These are phyloP conservation scores for Trichonephila clavata DNA, from an alignment of 1,140 invertebrate genomes.

Conservation along the genomic window DNA sequence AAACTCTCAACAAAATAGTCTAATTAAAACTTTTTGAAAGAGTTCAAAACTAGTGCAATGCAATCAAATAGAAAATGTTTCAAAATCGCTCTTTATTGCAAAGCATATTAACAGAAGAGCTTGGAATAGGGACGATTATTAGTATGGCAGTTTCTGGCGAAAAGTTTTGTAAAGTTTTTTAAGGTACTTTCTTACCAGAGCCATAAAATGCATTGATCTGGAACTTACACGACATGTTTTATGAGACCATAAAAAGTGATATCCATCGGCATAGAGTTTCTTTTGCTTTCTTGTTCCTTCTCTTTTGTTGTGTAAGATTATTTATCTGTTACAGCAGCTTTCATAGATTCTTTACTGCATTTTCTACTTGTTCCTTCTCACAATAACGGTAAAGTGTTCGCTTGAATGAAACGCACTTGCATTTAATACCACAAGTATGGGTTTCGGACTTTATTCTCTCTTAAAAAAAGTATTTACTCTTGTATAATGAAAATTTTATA, in stretches of 20 bases:
- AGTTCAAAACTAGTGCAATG: background rate
- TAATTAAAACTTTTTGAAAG: conserved; percentile 43
- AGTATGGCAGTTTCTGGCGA: conserved; percentile 46
- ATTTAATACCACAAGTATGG: conserved; percentile 42
- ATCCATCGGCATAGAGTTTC: conserved; percentile 62
- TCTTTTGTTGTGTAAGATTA: conserved; percentile 68
- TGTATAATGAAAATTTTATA: background rate
- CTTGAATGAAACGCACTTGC: conserved; percentile 46
- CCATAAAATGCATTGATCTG: conserved; percentile 74
- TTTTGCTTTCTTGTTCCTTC: conserved; percentile 6
- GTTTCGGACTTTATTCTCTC: conserved; percentile 1
- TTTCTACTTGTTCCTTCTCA: conserved; percentile 24
- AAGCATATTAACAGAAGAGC: conserved; percentile 55
- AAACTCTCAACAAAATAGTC: background rate
- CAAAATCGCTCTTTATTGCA: conserved; percentile 21
- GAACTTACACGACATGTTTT: conserved; percentile 74
- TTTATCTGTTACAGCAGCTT: conserved; percentile 67
- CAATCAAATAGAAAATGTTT: background rate
- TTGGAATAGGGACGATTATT: conserved; percentile 63
- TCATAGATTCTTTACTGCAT: conserved; percentile 45
- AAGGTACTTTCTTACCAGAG: conserved; percentile 66
- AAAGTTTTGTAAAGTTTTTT: conserved; percentile 72
- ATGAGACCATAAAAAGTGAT: conserved; percentile 73
- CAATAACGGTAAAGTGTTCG: conserved; percentile 43
- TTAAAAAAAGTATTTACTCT: conserved; percentile 12